Evolutionary conservation across 1,140 invertebrate species (phyloP).

Genomic region (Neotoxoptera formosana): DNA sequence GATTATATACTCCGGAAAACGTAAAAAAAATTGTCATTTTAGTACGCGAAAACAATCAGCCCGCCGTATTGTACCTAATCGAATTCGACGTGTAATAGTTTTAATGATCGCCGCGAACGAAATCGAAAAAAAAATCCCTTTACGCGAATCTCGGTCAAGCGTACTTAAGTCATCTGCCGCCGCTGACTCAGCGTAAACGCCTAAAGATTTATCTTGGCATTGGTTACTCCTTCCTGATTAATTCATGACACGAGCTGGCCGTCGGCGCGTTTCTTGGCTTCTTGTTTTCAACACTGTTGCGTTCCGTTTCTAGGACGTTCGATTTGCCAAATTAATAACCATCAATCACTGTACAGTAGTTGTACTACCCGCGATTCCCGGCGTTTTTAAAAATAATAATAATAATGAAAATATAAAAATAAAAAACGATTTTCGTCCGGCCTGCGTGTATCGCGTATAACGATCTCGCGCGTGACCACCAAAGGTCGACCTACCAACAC

Average conservation of each 20-base stretch:
- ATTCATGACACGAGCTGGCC: conserved; percentile 27
- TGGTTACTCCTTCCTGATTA: conserved; percentile 42
- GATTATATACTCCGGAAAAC: background rate
- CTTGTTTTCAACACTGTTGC: background rate
- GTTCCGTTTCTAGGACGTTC: conserved; percentile 40
- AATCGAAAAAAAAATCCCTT: background rate
- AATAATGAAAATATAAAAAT: background rate
- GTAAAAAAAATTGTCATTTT: background rate
- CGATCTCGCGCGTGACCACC: background rate
- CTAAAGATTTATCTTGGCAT: conserved; percentile 47
- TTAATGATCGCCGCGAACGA: background rate
- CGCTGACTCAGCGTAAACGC: conserved; percentile 46
- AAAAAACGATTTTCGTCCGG: background rate
- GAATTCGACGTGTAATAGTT: background rate
- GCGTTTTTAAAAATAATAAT: background rate
- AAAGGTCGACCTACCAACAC: too few species aligned
- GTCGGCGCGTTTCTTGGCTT: conserved; percentile 27
- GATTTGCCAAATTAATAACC: conserved; percentile 49
- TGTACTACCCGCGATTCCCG: background rate
- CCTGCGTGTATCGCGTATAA: background rate
- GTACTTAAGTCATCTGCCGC: background rate
- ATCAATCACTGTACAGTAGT: conserved; percentile 3
- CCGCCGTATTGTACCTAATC: too few species aligned
- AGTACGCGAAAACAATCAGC: background rate
- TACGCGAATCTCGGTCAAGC: conserved; percentile 27